Evolutionary conservation across 1,140 invertebrate species (phyloP).

Genomic region (Drosophila nigromelanica): DNA sequence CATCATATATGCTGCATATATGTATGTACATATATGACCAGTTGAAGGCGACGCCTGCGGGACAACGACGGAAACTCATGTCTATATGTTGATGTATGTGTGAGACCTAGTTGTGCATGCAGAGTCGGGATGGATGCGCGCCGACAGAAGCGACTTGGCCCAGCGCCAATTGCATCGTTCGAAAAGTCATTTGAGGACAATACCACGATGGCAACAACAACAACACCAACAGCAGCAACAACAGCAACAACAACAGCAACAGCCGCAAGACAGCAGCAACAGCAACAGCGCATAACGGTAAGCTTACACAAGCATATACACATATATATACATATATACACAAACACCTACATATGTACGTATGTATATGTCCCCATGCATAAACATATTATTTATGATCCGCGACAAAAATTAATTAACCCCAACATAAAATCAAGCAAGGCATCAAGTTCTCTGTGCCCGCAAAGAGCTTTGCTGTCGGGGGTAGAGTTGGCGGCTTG

Average conservation of each 20-base stretch:
- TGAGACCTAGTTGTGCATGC: constrained; percentile 33
- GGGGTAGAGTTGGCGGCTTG: too few relatives aligned
- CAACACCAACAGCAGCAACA: constrained; percentile 27
- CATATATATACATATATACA: neutral
- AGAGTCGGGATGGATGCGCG: constrained; percentile 72
- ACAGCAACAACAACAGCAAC: constrained; percentile 41
- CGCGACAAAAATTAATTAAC: constrained; percentile 69
- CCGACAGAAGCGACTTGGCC: constrained; percentile 90
- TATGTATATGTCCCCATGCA: neutral
- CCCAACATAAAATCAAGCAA: constrained; percentile 55
- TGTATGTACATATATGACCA: constrained; percentile 22
- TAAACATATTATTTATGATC: constrained; percentile 43
- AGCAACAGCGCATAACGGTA: constrained; percentile 19
- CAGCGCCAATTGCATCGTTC: constrained; percentile 96
- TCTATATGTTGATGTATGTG: constrained; percentile 16
- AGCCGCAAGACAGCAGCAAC: constrained; percentile 15
- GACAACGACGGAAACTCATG: constrained; percentile 23
- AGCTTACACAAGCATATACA: constrained; percentile 9
- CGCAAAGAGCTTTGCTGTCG: constrained; percentile 36
- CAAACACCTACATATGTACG: neutral
- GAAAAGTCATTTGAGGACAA: constrained; percentile 94
- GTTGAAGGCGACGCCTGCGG: constrained; percentile 45
- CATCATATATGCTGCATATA: neutral
- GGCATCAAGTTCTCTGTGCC: constrained; percentile 27
- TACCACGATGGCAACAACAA: constrained; percentile 55